Evolutionary conservation across 2,113 vertebrate genomes (phyloP).

Genomic region (Nanorana parkeri): DNA sequence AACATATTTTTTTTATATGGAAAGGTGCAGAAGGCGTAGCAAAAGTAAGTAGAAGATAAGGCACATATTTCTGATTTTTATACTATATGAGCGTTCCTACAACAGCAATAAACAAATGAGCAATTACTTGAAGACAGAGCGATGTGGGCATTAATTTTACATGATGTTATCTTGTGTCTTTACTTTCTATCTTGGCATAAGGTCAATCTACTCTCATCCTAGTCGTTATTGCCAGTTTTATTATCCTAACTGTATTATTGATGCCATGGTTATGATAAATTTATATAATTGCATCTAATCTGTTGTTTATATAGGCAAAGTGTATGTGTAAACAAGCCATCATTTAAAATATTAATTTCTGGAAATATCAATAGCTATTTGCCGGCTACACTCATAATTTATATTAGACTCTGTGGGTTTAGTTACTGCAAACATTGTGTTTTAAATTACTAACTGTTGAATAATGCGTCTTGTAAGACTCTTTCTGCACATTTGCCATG

Average conservation of each 20-base stretch:
- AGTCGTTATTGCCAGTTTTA: constrained; percentile 23
- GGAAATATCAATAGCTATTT: constrained; percentile 40
- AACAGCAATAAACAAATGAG: not conserved
- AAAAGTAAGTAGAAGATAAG: not conserved
- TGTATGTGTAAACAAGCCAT: constrained; percentile 34
- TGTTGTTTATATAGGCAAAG: constrained; percentile 1
- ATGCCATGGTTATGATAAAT: constrained; percentile 34
- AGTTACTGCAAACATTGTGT: not conserved
- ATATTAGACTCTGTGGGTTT: constrained; percentile 15
- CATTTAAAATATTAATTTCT: constrained; percentile 44
- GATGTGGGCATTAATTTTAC: not conserved
- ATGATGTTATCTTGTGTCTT: constrained; percentile 2
- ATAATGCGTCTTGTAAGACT: not conserved
- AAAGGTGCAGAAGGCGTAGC: not conserved
- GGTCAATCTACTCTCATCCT: not conserved
- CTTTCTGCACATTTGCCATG: not conserved
- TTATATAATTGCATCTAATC: constrained; percentile 31
- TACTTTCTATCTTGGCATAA: constrained; percentile 6
- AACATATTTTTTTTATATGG: not conserved
- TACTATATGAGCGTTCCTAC: not conserved
- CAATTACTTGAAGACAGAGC: not conserved
- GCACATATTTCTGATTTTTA: not conserved
- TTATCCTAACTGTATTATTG: constrained; percentile 37
- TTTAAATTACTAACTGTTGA: not conserved
- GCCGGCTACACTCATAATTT: constrained; percentile 5